These are phyloP conservation scores for Octopus bimaculoides DNA, from an alignment of 1,140 invertebrate genomes.

Conservation along the genomic window DNA sequence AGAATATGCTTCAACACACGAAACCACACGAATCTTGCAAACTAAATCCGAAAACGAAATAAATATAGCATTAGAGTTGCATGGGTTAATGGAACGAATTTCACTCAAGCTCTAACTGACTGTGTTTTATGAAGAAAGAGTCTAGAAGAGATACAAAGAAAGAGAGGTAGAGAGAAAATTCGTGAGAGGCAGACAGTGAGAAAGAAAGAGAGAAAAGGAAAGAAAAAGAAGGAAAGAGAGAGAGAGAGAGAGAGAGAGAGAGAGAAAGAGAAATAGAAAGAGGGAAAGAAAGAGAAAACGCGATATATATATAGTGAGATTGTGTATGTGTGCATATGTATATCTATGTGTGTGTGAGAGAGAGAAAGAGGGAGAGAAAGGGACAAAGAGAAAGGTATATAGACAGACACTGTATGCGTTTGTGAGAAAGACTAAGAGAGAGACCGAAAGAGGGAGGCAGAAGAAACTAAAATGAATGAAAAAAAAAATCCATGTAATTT, in stretches of 20 bases:
- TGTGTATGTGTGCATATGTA: too few relatives aligned
- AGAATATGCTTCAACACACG: too few relatives aligned
- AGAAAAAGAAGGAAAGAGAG: not conserved
- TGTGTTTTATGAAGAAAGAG: too few relatives aligned
- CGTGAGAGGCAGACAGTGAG: not conserved
- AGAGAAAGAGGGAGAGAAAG: not conserved
- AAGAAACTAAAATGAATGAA: not conserved
- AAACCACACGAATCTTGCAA: too few relatives aligned
- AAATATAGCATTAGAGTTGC: too few relatives aligned
- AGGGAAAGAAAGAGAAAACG: not conserved
- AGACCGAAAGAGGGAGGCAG: not conserved
- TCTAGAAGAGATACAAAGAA: not conserved
- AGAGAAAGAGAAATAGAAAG: not conserved
- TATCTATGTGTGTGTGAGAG: too few relatives aligned
- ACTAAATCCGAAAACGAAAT: too few relatives aligned
- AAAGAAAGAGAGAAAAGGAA: not conserved
- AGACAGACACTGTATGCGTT: not conserved
- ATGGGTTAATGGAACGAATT: too few relatives aligned
- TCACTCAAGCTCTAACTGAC: too few relatives aligned
- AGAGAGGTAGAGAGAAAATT: not conserved
- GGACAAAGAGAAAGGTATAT: not conserved
- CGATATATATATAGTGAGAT: too few relatives aligned
- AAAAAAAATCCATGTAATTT: not conserved
- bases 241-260: not conserved
- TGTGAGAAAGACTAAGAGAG: not conserved